Percentiles rank a stretch among this genome's conserved stretches.
These are phyloP conservation scores for Chelonus insularis DNA, from an alignment of 1,140 invertebrate genomes.

Conservation along the genomic window DNA sequence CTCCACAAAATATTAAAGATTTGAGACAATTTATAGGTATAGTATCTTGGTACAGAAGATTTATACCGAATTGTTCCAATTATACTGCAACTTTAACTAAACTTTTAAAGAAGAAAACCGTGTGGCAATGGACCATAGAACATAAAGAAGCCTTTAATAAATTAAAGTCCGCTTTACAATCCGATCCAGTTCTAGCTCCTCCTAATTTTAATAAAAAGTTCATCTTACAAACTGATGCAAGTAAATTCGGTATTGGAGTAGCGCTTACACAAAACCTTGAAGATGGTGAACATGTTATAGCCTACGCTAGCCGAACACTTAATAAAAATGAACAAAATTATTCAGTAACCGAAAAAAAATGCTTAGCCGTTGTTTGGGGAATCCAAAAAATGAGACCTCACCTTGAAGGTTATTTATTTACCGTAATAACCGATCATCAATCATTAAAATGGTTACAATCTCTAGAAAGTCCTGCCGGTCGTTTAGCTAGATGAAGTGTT, in stretches of 20 bases:
- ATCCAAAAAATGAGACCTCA: constrained; percentile 53
- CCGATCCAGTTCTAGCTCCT: constrained; percentile 17
- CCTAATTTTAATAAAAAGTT: constrained; percentile 41
- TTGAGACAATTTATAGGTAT: constrained; percentile 41
- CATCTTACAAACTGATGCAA: constrained; percentile 40
- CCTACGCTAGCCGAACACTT: constrained; percentile 50
- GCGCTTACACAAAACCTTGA: constrained; percentile 37
- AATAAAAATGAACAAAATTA: constrained; percentile 51
- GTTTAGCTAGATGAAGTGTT: constrained; percentile 54
- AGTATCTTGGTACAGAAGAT: constrained; percentile 48
- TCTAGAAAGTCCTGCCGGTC: constrained; percentile 47
- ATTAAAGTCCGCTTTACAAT: not conserved
- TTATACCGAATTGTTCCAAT: constrained; percentile 45
- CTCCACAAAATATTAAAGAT: constrained; percentile 34
- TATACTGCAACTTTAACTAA: constrained; percentile 37
- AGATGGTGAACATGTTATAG: constrained; percentile 40
- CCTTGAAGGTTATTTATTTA: constrained; percentile 52
- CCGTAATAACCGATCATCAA: constrained; percentile 56
- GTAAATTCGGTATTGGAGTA: constrained; percentile 36
- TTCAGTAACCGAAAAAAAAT: constrained; percentile 54
- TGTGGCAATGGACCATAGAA: constrained; percentile 35
- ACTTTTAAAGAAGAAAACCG: constrained; percentile 35
- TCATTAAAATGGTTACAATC: constrained; percentile 53
- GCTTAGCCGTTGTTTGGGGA: constrained; percentile 52
- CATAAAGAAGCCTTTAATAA: constrained; percentile 8